Base-by-base conservation (phyloP, 2,113 vertebrate species). In the Hippocampus guttulatus region DNA sequence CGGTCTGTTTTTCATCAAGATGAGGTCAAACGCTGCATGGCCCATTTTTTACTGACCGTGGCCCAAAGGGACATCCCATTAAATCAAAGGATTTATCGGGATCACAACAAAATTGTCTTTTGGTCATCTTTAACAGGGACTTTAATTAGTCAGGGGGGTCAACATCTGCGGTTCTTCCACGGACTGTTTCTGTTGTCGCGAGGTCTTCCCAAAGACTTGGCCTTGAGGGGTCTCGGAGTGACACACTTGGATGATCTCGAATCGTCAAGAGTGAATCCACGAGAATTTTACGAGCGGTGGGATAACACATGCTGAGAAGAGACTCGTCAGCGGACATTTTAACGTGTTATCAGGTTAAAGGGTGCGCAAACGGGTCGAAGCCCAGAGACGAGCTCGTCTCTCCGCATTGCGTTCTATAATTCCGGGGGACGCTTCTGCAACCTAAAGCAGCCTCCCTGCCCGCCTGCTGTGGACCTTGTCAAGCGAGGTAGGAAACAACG, bases 1-100 rank as follows among this genome's bases (percentile, higher is more conserved):
- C 65, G 74, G 77, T 82, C 65, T 73, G 67, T 60, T 75, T 75
- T 75, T 63, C 67, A 83, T 79, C 73, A 65, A 25, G 64, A 64
- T 60, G 30, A 60, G 14, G 27, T 27, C 27, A 33, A 33, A 61
- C 18, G 27, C 11, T 14, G 43, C 40, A 25, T 2, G 21, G n/a
- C 2, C 21, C 2, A 1, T 47, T 45, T 45, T 47, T 49, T 65
- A 23, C 23, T 27, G 23, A 61, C 33, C 14, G 8, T 8, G 27
- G 27, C 27, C 16, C 9, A 3, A 33, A 16, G 38, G 20, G 62
- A 64, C 61, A 40, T 33, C 63, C n/a, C 3, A 9, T 23, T 12
- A 23, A 64, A 23, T 43, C 21, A 45, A 58, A 58, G 14, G 25
- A 27, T 58, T 58, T 9, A 55, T 23, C 52, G n/a, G 52, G 52